Evolutionary conservation across 2,888 invertebrate species (phyloP), one percentile per base, ranked within the genome.

Genomic region (Strigamia crassipes): DNA sequence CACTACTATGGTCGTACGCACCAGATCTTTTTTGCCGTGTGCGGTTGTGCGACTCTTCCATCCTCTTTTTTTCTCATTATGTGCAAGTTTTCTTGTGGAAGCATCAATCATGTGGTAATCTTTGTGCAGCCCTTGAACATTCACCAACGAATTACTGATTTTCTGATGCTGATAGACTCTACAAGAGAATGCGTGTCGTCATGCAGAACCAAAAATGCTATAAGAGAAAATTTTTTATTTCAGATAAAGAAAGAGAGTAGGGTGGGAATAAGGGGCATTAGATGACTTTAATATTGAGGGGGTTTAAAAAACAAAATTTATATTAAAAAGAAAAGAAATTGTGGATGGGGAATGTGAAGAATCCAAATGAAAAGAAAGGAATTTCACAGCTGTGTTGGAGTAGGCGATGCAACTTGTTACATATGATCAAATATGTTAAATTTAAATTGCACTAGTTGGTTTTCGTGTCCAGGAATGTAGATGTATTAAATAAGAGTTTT

Each of bases 71-170:
- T 56, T 56, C 56, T 56, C 56, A 56, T 56, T 56, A 56, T 56
- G 56, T 56, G 56, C 56, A 56, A 56, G 56, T 56, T 56, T 56
- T 56, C 56, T 56, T 56, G 56, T 8, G 56, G 56, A 56, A 56
- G 56, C 56, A 56, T 56, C 56, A 56, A 56, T 56, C 56, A 56
- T 56, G 56, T 56, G 56, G 56, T 56, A 56, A 56, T 56, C 56
- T 56, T 56, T 56, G 56, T 56, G 56, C 56, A 56, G 56, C 56
- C 56, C 56, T 56, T 56, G 56, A 56, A 56, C 56, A 56, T 56
- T 56, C 56, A 56, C 56, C 56, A 56, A 56, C 56, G 56, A 56
- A 56, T 56, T 56, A 56, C 56, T 56, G 56, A 56, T 56, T 56
- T 56, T 56, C 56, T 56, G 56, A 56, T 56, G 56, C 56, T 56